These are phyloP conservation scores for Cebidichthys violaceus DNA, from an alignment of 2,113 vertebrate species.

Conservation along the genomic window DNA sequence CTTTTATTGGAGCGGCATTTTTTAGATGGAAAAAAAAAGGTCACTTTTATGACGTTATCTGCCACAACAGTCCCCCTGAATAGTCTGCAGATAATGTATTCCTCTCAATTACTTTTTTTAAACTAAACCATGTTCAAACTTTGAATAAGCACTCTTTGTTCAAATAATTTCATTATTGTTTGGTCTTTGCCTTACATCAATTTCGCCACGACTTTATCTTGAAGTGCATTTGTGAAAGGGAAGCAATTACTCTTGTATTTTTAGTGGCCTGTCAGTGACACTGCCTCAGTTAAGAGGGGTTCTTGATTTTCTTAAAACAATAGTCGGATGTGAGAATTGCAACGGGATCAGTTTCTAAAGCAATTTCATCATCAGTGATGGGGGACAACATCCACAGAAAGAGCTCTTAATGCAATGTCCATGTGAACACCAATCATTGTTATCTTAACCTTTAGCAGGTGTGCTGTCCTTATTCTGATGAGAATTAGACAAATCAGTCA, in stretches of 20 bases:
- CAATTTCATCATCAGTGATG: not conserved
- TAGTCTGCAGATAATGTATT: not conserved
- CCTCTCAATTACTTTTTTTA: not conserved
- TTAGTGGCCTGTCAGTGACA: not conserved
- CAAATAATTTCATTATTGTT: not conserved
- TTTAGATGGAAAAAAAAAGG: conserved; percentile 2
- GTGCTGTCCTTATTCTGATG: not conserved
- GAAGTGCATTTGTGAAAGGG: not conserved
- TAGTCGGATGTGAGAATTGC: not conserved
- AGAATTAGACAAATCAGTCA: not conserved
- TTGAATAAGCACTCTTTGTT: not conserved
- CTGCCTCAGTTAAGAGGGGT: not conserved
- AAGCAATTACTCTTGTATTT: not conserved
- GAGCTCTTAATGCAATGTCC: not conserved
- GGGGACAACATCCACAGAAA: not conserved
- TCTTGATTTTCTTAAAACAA: not conserved
- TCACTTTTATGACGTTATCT: not conserved
- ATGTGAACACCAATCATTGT: not conserved
- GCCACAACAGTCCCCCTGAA: not conserved
- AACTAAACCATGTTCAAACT: conserved; percentile 1
- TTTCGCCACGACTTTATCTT: not conserved
- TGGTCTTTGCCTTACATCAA: not conserved
- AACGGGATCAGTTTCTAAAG: not conserved
- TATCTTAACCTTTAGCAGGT: not conserved
- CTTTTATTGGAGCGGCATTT: conserved; percentile 35